phyloP scores from a whole-genome alignment of 2,888 invertebrate species.

The Plebejus argus region DNA sequence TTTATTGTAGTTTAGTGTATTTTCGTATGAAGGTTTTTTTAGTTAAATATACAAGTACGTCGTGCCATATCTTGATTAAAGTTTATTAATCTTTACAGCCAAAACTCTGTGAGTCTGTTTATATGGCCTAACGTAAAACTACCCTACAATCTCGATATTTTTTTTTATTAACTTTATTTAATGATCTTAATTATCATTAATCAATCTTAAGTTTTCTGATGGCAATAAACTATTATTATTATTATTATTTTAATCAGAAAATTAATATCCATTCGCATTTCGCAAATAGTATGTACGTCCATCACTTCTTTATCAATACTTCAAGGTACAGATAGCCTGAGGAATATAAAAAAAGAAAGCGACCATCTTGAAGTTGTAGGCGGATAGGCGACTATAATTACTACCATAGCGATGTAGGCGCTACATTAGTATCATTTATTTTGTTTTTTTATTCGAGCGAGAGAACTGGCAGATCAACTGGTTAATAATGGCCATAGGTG shows the following conservation, averaged over 20 bases:
- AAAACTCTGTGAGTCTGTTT: no score
- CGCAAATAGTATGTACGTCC: background rate
- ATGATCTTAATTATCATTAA: no score
- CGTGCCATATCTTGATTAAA: no score
- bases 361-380: slow-evolving; percentile 5
- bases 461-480: slow-evolving; percentile 3
- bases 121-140: background rate
- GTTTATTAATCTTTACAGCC: no score
- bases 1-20: no score
- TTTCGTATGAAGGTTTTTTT: no score
- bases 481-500: background rate
- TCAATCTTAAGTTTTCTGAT: no score
- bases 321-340: background rate
- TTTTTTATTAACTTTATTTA: background rate
- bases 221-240: background rate
- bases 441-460: background rate
- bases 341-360: slow-evolving; percentile 11
- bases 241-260: background rate
- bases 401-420: slow-evolving; percentile 16
- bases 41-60: no score
- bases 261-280: no score
- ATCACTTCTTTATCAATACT: background rate
- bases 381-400: slow-evolving; percentile 22
- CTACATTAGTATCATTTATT: slow-evolving; percentile 12
- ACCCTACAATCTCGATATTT: background rate